Percentiles rank a stretch among this genome's conserved stretches.
Conservation (phyloP, 1,140 invertebrate genomes). For the Sipha flava region DNA sequence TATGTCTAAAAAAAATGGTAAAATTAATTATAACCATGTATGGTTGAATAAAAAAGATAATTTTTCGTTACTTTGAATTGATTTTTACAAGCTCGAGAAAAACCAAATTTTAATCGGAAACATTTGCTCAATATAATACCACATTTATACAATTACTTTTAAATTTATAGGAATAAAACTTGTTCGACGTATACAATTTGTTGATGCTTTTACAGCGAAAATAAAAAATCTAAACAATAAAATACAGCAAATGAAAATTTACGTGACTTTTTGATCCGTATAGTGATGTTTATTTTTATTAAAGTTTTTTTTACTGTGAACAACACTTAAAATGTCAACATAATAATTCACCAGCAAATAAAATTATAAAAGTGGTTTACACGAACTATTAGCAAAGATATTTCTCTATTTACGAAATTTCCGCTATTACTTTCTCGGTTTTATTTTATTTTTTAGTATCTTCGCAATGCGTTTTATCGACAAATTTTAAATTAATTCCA, state of each 20-base stretch:
- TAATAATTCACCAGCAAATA: neutral
- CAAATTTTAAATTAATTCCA: too few species aligned
- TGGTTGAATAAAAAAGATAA: too few species aligned
- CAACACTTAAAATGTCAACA: slow-evolving; percentile 2
- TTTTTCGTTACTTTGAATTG: too few species aligned
- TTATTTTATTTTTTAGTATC: neutral
- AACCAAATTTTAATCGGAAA: too few species aligned
- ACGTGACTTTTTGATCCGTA: neutral
- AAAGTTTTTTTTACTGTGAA: neutral
- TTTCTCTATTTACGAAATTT: neutral
- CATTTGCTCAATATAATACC: too few species aligned
- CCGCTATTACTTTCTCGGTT: neutral
- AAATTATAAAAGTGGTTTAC: neutral
- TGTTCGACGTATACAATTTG: neutral
- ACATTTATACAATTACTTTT: neutral
- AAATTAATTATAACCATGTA: too few species aligned
- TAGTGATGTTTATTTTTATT: neutral
- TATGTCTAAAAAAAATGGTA: too few species aligned
- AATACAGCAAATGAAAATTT: neutral
- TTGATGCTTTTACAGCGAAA: neutral
- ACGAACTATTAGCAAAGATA: neutral
- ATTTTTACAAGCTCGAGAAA: too few species aligned
- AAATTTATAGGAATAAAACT: neutral
- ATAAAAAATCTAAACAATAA: neutral
- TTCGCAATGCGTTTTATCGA: too few species aligned